Evolutionary conservation across 2,113 vertebrate genomes (phyloP).

Genomic region (Dicaeum eximium): DNA sequence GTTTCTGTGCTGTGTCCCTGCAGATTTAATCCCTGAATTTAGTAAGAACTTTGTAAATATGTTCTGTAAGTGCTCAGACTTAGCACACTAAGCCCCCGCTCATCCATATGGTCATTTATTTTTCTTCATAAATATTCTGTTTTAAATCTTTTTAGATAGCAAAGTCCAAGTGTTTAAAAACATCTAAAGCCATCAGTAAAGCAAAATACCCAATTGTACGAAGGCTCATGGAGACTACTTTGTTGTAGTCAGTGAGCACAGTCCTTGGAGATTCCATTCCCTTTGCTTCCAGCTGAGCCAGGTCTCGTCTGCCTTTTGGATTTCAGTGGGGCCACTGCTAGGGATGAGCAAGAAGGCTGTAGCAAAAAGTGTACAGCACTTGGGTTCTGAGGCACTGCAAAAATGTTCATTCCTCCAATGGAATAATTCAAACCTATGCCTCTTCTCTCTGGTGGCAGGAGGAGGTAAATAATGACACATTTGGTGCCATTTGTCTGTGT

Average conservation of each 20-base stretch:
- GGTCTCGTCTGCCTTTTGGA: not conserved
- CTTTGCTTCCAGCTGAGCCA: not conserved
- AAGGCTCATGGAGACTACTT: not conserved
- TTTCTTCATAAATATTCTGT: not conserved
- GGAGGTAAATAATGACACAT: not conserved
- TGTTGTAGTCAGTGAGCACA: not conserved
- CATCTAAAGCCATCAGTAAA: not conserved
- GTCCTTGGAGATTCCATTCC: not conserved
- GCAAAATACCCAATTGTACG: not conserved
- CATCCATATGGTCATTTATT: not conserved
- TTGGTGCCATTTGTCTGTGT: not conserved
- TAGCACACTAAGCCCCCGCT: not conserved
- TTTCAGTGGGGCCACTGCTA: not conserved
- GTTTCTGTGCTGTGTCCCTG: not conserved
- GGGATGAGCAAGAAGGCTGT: not conserved
- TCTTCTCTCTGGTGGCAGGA: not conserved
- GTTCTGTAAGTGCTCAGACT: not conserved
- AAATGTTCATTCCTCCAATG: not conserved
- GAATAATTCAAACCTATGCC: not conserved
- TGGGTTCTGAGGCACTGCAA: not conserved
- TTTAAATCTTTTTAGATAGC: not conserved
- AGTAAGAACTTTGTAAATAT: not conserved
- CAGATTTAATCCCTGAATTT: not conserved
- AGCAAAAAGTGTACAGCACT: not conserved
- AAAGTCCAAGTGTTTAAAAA: not conserved